Evolutionary conservation across 1,140 invertebrate genomes (phyloP), one percentile per base, ranked within the genome.

Genomic region (Matsumurasca onukii): DNA sequence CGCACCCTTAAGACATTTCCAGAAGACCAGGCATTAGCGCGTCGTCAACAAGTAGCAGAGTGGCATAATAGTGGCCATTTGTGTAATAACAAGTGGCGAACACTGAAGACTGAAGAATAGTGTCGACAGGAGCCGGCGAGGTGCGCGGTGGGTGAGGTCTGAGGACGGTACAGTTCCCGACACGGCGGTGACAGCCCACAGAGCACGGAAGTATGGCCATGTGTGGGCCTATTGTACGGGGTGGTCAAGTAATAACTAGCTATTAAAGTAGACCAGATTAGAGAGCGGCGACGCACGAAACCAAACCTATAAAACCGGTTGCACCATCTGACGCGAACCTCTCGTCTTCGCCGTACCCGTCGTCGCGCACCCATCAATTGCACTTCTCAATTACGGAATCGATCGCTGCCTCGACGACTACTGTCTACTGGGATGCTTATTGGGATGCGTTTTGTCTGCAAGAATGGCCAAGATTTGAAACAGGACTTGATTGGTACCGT

Each of bases 281-380:
- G 20, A 63, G 61, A 63, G 61, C 61, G 61, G 61, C 61, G 39
- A 25, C 12, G 61, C 61, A 63, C 61, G 34, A 63, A 63, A 63
- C 61, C 61, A 63, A 63, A 63, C 61, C 61, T 63, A 63, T 63
- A 63, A 63, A 63, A 63, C 61, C 30, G 61, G 61, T 63, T 63
- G 61, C 61, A 63, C 61, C 61, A 34, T 20, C 5, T 31, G 31
- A 31, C 2, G 2, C 2, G 12, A 63, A 63, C 34, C n/a, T 55
- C 20, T 3, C 12, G 22, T 27, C 24, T 29, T 29, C 55, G 25
- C 13, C 55, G 25, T 25, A 9, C n/a, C n/a, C 24, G 9, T 29
- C 55, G 25, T 15, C 55, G 25, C 5, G 5, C n/a, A 3, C 55
- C 55, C 55, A 59, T 59, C 55, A 24, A 29, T 25, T 13, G 49